A percentile compares a stretch with the other conserved stretches of the same genome.
These are phyloP conservation scores for Pristionchus pacificus DNA, from an alignment of 1,140 invertebrate species.

Conservation along the genomic window DNA sequence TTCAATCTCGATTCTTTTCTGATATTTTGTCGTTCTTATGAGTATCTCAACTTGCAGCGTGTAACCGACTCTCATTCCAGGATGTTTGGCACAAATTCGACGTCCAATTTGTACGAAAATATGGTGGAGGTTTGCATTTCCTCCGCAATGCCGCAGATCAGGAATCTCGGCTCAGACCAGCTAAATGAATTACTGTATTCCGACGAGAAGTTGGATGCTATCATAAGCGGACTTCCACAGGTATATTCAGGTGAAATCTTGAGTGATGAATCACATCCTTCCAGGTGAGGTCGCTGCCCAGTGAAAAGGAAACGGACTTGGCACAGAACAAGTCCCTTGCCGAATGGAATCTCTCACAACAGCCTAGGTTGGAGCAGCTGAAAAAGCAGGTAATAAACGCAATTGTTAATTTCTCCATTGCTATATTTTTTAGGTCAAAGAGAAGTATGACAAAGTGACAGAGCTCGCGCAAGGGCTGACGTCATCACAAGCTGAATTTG, in stretches of 20 bases:
- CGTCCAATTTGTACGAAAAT: conserved; percentile 6
- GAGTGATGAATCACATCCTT: conserved; percentile 29
- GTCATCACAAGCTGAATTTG: too few relatives aligned
- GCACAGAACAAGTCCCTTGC: conserved; percentile 78
- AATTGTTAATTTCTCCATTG: conserved; percentile 61
- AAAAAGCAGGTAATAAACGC: conserved; percentile 69
- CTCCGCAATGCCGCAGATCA: conserved; percentile 62
- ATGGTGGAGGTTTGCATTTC: conserved; percentile 27
- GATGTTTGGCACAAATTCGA: not conserved
- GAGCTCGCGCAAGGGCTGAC: conserved; percentile 30
- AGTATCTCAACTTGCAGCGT: too few relatives aligned
- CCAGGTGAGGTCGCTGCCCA: conserved; percentile 73
- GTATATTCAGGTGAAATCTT: conserved; percentile 60
- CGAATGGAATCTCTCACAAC: conserved; percentile 77
- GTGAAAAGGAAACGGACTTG: conserved; percentile 77
- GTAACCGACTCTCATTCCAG: not conserved
- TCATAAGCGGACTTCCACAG: conserved; percentile 74
- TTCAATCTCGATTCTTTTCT: too few relatives aligned
- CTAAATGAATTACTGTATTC: conserved; percentile 77
- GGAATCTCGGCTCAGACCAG: conserved; percentile 69
- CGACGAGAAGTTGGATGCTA: conserved; percentile 74
- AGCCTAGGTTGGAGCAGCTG: conserved; percentile 69
- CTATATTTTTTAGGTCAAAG: conserved; percentile 68
- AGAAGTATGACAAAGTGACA: conserved; percentile 60
- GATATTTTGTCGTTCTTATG: too few relatives aligned